These are phyloP conservation scores for Amaurobius ferox DNA, from an alignment of 2,888 invertebrate genomes.

Conservation along the genomic window DNA sequence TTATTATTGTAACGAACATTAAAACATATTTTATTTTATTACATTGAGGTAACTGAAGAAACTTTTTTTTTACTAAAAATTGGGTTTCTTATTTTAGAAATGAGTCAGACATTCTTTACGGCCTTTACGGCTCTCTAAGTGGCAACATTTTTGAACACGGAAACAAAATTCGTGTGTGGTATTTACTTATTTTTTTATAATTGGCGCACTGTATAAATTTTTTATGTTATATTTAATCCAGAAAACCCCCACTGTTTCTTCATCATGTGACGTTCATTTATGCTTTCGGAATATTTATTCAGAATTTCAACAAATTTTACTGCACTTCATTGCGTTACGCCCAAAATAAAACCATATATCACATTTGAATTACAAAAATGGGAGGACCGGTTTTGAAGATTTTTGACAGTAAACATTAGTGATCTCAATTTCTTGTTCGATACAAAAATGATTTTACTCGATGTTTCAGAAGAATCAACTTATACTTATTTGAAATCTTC, in stretches of 20 bases:
- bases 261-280: constrained; percentile 8
- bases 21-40: too few species aligned
- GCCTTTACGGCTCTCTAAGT: not conserved
- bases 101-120: constrained; percentile 24
- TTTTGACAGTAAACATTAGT: constrained; percentile 20
- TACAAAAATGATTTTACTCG: not conserved
- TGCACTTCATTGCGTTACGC: constrained; percentile 43
- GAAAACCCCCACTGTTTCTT: constrained; percentile 16
- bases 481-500: too few species aligned
- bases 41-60: too few species aligned
- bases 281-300: not conserved
- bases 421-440: not conserved
- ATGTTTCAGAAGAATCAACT: not conserved
- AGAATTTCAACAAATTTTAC: not conserved
- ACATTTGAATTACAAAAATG: constrained; percentile 45
- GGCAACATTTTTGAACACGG: constrained; percentile 68
- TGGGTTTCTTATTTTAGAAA: constrained; percentile 36
- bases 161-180: constrained; percentile 72
- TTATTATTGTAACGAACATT: too few species aligned
- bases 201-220: constrained; percentile 60
- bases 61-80: too few species aligned
- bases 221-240: constrained; percentile 27
- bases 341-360: constrained; percentile 36
- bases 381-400: constrained; percentile 55
- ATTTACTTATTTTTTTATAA: constrained; percentile 67